phyloP scores from a whole-genome alignment of 2,797 vertebrate genomes.

The Peromyscus melanophrys region DNA sequence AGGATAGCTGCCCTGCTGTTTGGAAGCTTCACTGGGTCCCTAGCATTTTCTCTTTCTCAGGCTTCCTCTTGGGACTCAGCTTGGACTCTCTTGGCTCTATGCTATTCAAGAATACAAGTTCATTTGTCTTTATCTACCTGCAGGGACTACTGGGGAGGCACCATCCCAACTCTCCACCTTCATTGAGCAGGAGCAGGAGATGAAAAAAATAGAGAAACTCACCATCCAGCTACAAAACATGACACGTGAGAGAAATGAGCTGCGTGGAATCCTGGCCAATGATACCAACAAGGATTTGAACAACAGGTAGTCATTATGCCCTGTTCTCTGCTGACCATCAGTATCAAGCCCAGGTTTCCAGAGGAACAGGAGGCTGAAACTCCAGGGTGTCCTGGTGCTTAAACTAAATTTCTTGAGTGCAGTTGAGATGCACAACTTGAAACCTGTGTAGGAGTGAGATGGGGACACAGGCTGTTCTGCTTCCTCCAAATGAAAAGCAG shows the following conservation, averaged over 20 bases:
- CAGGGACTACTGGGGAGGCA: conserved; percentile 90
- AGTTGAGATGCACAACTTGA: background rate
- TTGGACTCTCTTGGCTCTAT: background rate
- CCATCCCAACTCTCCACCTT: conserved; percentile 93
- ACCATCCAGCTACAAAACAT: conserved; percentile 95
- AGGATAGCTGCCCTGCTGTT: background rate
- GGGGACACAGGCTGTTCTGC: background rate
- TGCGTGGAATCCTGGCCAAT: conserved; percentile 94
- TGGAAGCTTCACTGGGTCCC: background rate
- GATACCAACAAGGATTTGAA: conserved; percentile 94
- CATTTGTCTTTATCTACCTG: background rate
- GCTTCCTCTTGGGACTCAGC: background rate
- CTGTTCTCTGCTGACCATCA: background rate
- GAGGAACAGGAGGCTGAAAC: background rate
- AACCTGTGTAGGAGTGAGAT: background rate
- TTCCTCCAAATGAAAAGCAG: background rate
- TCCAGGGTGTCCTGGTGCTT: background rate
- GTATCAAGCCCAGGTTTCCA: background rate
- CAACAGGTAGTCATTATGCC: conserved; percentile 92
- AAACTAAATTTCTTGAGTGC: background rate
- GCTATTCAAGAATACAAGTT: background rate
- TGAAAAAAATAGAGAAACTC: conserved; percentile 95
- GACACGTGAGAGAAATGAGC: conserved; percentile 95
- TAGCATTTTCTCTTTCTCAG: background rate
- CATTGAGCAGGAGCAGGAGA: conserved; percentile 92